Conservation (phyloP, 2,888 invertebrate species). For the Odontothrips loti region DNA sequence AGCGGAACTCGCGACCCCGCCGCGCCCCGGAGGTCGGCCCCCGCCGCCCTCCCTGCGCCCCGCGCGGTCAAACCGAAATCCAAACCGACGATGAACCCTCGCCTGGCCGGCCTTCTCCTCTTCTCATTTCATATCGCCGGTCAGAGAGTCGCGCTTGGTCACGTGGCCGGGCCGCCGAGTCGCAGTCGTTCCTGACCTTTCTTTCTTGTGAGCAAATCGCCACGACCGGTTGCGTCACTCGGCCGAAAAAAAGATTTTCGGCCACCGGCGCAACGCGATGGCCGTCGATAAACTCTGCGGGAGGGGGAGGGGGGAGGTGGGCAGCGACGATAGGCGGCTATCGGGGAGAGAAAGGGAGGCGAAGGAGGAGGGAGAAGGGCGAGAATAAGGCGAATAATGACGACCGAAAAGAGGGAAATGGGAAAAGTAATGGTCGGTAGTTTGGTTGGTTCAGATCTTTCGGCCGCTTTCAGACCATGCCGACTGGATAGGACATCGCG, state of each 20-base stretch:
- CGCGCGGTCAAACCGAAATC: neutral
- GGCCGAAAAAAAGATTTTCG: neutral
- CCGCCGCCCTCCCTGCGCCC: neutral
- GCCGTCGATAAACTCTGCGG: neutral
- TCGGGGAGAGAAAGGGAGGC: neutral
- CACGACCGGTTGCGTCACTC: neutral
- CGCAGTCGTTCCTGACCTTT: neutral
- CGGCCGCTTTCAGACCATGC: too few species aligned
- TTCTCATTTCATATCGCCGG: too few species aligned
- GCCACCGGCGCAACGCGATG: neutral
- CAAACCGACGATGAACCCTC: neutral
- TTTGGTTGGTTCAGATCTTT: too few species aligned
- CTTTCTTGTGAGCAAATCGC: neutral
- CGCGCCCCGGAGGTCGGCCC: neutral
- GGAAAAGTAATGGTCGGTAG: too few species aligned
- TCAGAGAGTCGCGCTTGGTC: too few species aligned
- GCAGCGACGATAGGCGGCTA: neutral
- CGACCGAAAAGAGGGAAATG: neutral
- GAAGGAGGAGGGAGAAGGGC: neutral
- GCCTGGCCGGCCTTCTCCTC: neutral
- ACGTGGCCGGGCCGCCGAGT: too few species aligned
- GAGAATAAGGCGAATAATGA: too few species aligned
- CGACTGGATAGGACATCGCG: too few species aligned
- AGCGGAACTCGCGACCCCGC: constrained; percentile 23
- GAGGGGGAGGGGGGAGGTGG: neutral